These are phyloP conservation scores for Galago senegalensis DNA, from an alignment of 2,797 vertebrate genomes.

Conservation along the genomic window DNA sequence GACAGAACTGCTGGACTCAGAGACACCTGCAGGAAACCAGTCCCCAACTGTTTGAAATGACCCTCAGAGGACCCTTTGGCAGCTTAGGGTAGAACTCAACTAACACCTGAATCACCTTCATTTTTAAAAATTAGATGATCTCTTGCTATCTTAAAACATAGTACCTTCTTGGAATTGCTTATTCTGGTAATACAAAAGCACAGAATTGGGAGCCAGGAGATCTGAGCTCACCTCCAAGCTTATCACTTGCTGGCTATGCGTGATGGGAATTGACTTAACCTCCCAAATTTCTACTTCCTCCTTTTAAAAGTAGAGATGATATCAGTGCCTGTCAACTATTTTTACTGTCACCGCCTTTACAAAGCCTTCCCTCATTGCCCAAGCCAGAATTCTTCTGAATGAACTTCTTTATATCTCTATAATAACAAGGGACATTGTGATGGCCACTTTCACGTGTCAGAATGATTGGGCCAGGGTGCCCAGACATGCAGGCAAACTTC, in stretches of 20 bases:
- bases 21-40: not conserved
- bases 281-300: not conserved
- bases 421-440: not conserved
- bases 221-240: not conserved
- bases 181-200: not conserved
- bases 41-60: not conserved
- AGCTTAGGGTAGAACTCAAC: not conserved
- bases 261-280: not conserved
- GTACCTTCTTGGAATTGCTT: not conserved
- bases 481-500: not conserved
- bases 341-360: not conserved
- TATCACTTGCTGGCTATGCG: not conserved
- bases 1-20: fast-evolving
- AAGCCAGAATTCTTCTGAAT: not conserved
- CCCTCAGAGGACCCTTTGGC: not conserved
- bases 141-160: constrained; percentile 1
- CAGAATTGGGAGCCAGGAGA: not conserved
- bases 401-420: not conserved
- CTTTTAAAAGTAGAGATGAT: not conserved
- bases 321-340: not conserved
- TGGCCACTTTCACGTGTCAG: not conserved
- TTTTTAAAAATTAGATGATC: not conserved
- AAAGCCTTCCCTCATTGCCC: not conserved
- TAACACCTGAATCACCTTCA: not conserved
- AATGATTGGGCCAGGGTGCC: not conserved